Evolutionary conservation across 1,140 invertebrate genomes (phyloP).

Genomic region (Drosophila nigromelanica): DNA sequence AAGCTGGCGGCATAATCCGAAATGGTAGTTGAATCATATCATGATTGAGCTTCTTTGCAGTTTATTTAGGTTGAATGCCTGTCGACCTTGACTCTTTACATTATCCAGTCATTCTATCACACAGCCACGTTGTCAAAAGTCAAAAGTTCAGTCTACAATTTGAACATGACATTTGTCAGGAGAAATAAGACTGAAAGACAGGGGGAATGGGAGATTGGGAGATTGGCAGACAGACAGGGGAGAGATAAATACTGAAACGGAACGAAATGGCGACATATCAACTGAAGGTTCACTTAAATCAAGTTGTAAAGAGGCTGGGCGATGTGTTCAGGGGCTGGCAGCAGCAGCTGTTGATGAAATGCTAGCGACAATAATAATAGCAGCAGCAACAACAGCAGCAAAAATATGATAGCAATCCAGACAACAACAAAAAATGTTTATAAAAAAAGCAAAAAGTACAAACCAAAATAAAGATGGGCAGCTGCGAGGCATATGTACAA

Average conservation of each 20-base stretch:
- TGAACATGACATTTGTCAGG: constrained; percentile 79
- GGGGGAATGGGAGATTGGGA: constrained; percentile 1
- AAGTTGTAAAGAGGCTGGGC: constrained; percentile 74
- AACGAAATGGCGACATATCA: constrained; percentile 62
- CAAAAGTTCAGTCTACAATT: constrained; percentile 76
- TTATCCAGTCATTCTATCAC: constrained; percentile 69
- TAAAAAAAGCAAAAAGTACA: constrained; percentile 32
- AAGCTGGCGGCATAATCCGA: constrained; percentile 10
- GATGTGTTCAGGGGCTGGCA: constrained; percentile 52
- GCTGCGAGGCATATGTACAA: constrained; percentile 65
- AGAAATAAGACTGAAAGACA: constrained; percentile 26
- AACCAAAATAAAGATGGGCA: constrained; percentile 71
- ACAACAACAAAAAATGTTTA: not conserved
- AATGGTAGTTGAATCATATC: constrained; percentile 1
- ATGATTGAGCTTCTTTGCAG: constrained; percentile 20
- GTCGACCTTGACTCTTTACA: constrained; percentile 58
- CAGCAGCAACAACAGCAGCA: constrained; percentile 27
- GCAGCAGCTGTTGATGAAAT: constrained; percentile 78
- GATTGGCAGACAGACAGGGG: constrained; percentile 8
- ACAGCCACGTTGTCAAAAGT: constrained; percentile 57
- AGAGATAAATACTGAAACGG: constrained; percentile 20
- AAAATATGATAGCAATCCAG: constrained; percentile 22
- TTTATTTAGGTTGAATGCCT: constrained; percentile 9
- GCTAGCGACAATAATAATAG: constrained; percentile 64
- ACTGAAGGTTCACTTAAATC: constrained; percentile 73